Conservation (phyloP, 2,888 invertebrate species). For the Chalcosyrphus nemorum region DNA sequence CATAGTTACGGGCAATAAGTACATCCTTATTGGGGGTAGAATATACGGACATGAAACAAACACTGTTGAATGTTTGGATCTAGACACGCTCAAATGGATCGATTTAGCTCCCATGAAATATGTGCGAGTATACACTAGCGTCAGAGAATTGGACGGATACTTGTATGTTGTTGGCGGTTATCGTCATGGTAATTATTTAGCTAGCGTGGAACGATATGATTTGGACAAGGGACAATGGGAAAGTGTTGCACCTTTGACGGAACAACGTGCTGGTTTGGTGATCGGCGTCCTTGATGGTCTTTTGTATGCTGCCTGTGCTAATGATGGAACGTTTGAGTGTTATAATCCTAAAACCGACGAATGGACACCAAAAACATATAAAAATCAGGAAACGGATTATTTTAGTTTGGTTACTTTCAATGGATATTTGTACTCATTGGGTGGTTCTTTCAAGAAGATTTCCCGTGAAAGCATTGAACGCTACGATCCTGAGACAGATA, state of each 20-base stretch:
- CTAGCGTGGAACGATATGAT: background rate
- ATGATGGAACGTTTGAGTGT: background rate
- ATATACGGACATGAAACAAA: background rate
- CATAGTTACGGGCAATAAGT: background rate
- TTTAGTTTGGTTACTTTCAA: background rate
- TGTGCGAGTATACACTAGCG: background rate
- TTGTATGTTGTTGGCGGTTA: conserved; percentile 13
- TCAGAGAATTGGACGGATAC: background rate
- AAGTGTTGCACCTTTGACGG: background rate
- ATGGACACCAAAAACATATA: background rate
- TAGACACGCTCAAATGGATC: background rate
- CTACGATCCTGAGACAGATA: background rate
- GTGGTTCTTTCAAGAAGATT: background rate
- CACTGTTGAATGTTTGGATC: background rate
- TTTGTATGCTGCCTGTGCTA: background rate
- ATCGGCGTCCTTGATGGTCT: background rate
- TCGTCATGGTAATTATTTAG: background rate
- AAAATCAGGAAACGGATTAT: background rate
- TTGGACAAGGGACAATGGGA: conserved; percentile 1
- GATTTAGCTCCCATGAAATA: background rate
- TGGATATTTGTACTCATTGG: background rate
- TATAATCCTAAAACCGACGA: background rate
- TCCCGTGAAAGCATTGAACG: background rate
- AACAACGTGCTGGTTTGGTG: background rate
- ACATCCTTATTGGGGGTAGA: background rate